Evolutionary conservation across 2,888 invertebrate genomes (phyloP).

Genomic region (Lottia gigantea): DNA sequence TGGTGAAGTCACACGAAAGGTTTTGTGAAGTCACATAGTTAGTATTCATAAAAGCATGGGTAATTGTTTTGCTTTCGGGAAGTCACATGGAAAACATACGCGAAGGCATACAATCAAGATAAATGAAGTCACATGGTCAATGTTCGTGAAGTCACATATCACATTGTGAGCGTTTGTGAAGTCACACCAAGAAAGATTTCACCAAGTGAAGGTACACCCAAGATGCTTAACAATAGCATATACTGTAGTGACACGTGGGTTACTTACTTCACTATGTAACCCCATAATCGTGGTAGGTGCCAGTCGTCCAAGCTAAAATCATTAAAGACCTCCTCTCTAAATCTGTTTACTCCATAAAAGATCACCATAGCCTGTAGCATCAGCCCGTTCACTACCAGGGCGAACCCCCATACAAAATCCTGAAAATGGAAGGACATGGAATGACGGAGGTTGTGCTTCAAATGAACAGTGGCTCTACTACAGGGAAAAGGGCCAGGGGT

Average conservation of each 20-base stretch:
- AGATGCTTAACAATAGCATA: too few relatives aligned
- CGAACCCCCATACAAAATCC: slow-evolving; percentile 64
- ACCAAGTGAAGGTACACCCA: background rate
- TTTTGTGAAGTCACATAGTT: background rate
- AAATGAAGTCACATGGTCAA: too few relatives aligned
- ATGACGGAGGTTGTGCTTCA: too few relatives aligned
- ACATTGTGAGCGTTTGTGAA: background rate
- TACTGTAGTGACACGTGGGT: too few relatives aligned
- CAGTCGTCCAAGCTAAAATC: slow-evolving; percentile 54
- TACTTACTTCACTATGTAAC: slow-evolving; percentile 54
- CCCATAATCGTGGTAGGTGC: slow-evolving; percentile 52
- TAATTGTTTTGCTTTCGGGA: too few relatives aligned
- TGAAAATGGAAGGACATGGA: slow-evolving; percentile 29
- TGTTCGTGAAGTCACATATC: too few relatives aligned
- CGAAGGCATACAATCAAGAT: too few relatives aligned
- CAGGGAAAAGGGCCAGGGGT: too few relatives aligned
- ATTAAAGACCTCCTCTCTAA: slow-evolving; percentile 48
- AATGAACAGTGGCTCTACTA: too few relatives aligned
- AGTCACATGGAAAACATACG: too few relatives aligned
- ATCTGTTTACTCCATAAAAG: slow-evolving; percentile 45
- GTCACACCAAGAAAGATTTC: too few relatives aligned
- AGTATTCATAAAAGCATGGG: too few relatives aligned
- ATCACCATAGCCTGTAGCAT: slow-evolving; percentile 55
- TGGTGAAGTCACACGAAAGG: background rate
- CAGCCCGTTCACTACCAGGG: slow-evolving; percentile 57